Evolutionary conservation across 2,797 vertebrate species (phyloP), one percentile per base, ranked within the genome.

Genomic region (Xyrichtys novacula): DNA sequence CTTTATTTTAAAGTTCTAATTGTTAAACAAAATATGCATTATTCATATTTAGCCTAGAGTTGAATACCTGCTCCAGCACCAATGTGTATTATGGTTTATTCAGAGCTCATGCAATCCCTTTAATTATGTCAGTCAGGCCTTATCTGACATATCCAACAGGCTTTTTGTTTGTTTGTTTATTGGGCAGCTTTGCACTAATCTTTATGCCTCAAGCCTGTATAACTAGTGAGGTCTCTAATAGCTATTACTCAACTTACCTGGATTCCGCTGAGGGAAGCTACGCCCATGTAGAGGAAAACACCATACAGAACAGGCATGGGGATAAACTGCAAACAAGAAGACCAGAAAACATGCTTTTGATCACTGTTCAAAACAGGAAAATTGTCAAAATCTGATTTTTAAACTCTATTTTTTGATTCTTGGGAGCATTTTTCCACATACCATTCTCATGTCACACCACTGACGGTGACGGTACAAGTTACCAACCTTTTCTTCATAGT

Each of bases 271-370:
- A 98, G 95, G 0, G 97, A 98, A 0, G 97, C 97, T 6, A 98
- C 97, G 0, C 97, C 97, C 97, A 98, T 98, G 93, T 98, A 98
- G 76, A 98, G 96, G 77, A 98, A 98, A 75, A 98, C 96, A 0
- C 97, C 97, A 0, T 98, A 98, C 5, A 98, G 93, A 77, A 98
- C 97, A 0, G 97, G 96, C 97, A 98, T 94, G 3, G 97, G 97
- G 65, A 98, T 98, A 72, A 91, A 97, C 97, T 98, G 66, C 5
- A 17, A 34, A 25, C 54, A 52, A 47, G 32, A 31, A 39, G 52
- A 4, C 34, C 8, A 50, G 36, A 28, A 6, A 40, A 39, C 39
- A 38, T 38, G 20, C 52, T n/a, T 60, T 58, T 47, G 23, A 6
- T 15, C 3, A 32, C 32, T 39, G 5, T 12, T 25, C 39, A 23